Evolutionary conservation across 1,140 invertebrate species (phyloP).

Genomic region (Lucilia sericata): DNA sequence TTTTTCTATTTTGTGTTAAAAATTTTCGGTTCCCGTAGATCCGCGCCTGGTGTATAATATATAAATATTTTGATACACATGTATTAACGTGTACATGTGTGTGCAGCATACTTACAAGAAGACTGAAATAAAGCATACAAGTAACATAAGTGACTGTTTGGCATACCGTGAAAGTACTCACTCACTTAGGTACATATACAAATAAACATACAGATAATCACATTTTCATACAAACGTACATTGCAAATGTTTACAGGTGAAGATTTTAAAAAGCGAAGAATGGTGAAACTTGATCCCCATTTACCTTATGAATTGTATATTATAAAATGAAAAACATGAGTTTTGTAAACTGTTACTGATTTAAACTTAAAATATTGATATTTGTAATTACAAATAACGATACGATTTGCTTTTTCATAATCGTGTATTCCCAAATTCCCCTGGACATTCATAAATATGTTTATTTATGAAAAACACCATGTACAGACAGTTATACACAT

Average conservation of each 20-base stretch:
- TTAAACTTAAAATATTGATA: too few relatives aligned
- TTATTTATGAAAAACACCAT: background rate
- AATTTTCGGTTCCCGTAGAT: too few relatives aligned
- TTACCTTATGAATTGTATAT: background rate
- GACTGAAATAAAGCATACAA: constrained; percentile 16
- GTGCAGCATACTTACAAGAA: background rate
- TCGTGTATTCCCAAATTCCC: background rate
- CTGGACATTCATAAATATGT: background rate
- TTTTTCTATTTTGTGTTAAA: too few relatives aligned
- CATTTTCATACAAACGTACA: background rate
- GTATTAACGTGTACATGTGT: background rate
- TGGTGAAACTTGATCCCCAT: background rate
- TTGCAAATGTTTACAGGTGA: background rate
- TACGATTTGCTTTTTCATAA: background rate
- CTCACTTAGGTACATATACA: background rate
- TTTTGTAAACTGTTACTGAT: too few relatives aligned
- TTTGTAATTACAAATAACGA: too few relatives aligned
- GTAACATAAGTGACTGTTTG: constrained; percentile 36
- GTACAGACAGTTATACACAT: background rate
- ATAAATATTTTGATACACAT: background rate
- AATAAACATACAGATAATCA: too few relatives aligned
- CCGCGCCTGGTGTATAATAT: background rate
- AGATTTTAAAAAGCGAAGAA: background rate
- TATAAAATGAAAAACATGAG: too few relatives aligned
- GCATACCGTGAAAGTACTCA: constrained; percentile 12